phyloP scores from a whole-genome alignment of 2,797 vertebrate species.

The Allobates femoralis region DNA sequence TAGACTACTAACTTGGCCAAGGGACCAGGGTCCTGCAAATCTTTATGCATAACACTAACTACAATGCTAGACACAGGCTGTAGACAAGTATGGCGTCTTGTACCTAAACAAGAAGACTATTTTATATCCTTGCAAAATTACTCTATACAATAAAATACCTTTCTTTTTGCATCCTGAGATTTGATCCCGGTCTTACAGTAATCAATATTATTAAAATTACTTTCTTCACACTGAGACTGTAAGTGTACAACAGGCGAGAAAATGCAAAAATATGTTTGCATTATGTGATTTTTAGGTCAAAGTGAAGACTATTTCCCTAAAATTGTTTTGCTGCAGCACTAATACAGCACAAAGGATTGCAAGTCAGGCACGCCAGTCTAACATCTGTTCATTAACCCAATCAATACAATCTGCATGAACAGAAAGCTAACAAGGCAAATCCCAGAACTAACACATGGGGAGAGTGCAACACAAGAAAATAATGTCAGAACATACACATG shows the following conservation, averaged over 20 bases:
- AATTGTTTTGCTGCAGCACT: slow-evolving; percentile 9
- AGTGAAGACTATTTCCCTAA: not conserved
- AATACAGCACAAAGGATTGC: slow-evolving; percentile 8
- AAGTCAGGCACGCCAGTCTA: not conserved
- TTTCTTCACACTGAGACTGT: too few species aligned
- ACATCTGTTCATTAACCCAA: slow-evolving; percentile 36
- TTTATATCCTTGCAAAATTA: not conserved
- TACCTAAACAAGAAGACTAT: too few species aligned
- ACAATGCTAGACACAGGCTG: too few species aligned
- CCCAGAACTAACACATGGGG: not conserved
- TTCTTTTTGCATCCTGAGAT: not conserved
- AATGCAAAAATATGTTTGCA: not conserved
- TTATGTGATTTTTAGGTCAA: slow-evolving; percentile 7
- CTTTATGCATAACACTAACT: too few species aligned
- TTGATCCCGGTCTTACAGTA: not conserved
- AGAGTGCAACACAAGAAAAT: not conserved
- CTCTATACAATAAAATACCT: not conserved
- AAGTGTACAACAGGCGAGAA: not conserved
- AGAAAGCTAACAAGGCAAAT: slow-evolving; percentile 35
- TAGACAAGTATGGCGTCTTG: too few species aligned
- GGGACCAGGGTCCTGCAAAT: too few species aligned
- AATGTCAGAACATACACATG: not conserved
- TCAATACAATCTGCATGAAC: slow-evolving; percentile 21
- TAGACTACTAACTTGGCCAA: too few species aligned
- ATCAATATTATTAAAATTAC: not conserved